Evolutionary conservation across 2,113 vertebrate species (phyloP).

Genomic region (Bombycilla garrulus): DNA sequence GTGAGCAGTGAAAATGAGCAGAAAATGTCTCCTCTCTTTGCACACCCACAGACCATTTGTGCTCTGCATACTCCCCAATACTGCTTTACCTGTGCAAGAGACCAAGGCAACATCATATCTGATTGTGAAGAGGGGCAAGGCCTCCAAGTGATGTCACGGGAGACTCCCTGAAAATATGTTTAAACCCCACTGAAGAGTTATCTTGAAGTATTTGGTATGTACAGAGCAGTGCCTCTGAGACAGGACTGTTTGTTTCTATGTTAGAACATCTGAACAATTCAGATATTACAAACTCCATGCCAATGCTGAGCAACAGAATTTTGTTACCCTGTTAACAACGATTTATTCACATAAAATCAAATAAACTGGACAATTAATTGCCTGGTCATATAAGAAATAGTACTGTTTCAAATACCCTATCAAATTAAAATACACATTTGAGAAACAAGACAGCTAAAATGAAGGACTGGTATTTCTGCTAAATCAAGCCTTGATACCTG

Average conservation of each 20-base stretch:
- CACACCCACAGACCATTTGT: neutral
- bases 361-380: neutral
- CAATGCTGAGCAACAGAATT: neutral
- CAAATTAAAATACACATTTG: neutral
- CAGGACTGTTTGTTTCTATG: neutral
- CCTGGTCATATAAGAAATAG: neutral
- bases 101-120: neutral
- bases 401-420: neutral
- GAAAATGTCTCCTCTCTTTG: neutral
- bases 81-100: neutral
- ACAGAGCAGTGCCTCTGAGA: neutral
- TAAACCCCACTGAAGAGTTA: neutral
- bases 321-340: neutral
- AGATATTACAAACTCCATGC: neutral
- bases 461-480: neutral
- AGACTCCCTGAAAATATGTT: neutral
- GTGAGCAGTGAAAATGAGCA: neutral
- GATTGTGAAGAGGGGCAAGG: neutral
- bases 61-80: accelerated
- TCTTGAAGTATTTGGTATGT: neutral
- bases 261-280: neutral
- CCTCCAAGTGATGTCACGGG: neutral
- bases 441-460: neutral
- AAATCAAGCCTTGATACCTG: neutral
- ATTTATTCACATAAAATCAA: neutral